Conservation (phyloP, 2,888 invertebrate species). For the Lepidocyrtinus sp. region DNA sequence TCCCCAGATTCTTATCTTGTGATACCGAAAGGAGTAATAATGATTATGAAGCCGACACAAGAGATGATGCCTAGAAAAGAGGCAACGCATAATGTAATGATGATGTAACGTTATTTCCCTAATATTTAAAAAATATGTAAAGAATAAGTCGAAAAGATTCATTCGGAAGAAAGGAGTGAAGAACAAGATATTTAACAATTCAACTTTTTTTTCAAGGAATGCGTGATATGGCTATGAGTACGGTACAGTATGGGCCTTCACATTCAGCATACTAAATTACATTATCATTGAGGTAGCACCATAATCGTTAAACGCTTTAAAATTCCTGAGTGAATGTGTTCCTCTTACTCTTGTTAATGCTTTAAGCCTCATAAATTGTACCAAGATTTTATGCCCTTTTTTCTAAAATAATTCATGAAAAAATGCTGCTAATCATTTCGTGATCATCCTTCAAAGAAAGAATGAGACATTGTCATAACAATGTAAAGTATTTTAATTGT, state of each 20-base stretch:
- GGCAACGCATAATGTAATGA: background rate
- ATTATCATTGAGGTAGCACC: conserved; percentile 40
- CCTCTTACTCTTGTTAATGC: conserved; percentile 12
- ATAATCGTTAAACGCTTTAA: conserved; percentile 43
- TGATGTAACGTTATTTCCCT: conserved; percentile 1
- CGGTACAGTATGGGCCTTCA: background rate
- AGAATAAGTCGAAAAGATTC: too few relatives aligned
- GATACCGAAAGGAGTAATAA: background rate
- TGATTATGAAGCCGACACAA: background rate
- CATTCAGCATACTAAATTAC: background rate
- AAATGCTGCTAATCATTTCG: background rate
- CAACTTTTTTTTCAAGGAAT: background rate
- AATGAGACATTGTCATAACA: background rate
- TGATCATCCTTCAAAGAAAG: background rate
- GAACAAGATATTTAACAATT: background rate
- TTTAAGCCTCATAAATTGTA: background rate
- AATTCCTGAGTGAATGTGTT: conserved; percentile 45
- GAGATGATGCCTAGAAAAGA: background rate
- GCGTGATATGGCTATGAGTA: background rate
- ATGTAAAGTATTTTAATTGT: too few relatives aligned
- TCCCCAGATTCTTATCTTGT: conserved; percentile 4
- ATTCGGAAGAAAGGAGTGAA: background rate
- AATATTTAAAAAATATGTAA: too few relatives aligned
- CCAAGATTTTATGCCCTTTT: too few relatives aligned
- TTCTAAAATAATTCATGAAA: background rate